Conservation (phyloP, 2,888 invertebrate species). For the Ditylenchus weischeri region DNA sequence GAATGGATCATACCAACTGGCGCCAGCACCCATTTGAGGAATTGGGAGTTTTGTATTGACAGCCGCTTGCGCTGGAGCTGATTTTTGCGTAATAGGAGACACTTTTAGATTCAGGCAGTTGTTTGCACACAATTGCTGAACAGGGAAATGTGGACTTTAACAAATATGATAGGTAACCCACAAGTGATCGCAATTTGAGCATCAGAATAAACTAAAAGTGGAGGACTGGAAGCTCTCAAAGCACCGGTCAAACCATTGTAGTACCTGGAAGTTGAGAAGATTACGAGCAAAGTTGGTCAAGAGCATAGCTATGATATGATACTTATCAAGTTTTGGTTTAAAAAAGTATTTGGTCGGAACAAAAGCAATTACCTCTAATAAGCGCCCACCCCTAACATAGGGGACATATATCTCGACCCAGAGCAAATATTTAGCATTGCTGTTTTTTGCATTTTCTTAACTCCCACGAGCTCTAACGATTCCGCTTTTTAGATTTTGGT, state of each 20-base stretch:
- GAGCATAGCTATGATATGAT: no score
- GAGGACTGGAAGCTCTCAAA: slow-evolving; percentile 60
- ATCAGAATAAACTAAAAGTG: slow-evolving; percentile 44
- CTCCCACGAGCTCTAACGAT: no score
- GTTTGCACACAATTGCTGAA: slow-evolving; percentile 29
- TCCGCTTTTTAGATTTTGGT: no score
- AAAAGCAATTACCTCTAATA: no score
- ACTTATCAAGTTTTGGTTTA: no score
- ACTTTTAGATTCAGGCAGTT: slow-evolving; percentile 25
- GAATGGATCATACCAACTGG: slow-evolving; percentile 25
- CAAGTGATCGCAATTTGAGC: slow-evolving; percentile 39
- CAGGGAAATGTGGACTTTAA: no score
- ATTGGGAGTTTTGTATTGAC: slow-evolving; percentile 24
- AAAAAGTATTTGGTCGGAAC: no score
- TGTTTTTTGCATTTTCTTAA: no score
- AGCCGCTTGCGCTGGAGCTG: slow-evolving; percentile 15
- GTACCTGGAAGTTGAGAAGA: slow-evolving; percentile 58
- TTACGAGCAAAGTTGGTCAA: no score
- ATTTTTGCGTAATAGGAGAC: slow-evolving; percentile 30
- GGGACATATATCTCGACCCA: no score
- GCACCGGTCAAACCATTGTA: slow-evolving; percentile 61
- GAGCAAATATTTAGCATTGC: no score
- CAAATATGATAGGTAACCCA: slow-evolving; percentile 5
- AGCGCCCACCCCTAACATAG: no score
- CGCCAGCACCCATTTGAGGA: slow-evolving; percentile 29